These are phyloP conservation scores for Agonum fuliginosum DNA, from an alignment of 2,888 invertebrate genomes.

Conservation along the genomic window DNA sequence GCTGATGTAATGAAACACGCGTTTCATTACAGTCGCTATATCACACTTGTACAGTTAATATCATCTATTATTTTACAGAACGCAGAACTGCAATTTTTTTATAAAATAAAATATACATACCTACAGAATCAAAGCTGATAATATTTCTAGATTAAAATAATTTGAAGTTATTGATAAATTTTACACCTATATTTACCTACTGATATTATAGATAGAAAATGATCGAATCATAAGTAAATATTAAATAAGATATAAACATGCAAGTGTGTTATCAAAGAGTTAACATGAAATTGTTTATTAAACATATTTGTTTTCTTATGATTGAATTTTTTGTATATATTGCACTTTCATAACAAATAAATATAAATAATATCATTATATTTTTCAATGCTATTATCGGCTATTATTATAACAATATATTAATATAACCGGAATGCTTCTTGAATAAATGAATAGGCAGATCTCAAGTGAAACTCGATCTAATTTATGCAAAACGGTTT, in stretches of 20 bases:
- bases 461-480: conserved; percentile 30
- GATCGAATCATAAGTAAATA: conserved; percentile 7
- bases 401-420: not conserved
- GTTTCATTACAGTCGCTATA: too few relatives aligned
- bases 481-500: conserved; percentile 38
- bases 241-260: too few relatives aligned
- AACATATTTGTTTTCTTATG: too few relatives aligned
- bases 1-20: too few relatives aligned
- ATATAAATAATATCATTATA: conserved; percentile 24
- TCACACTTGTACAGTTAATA: too few relatives aligned
- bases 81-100: too few relatives aligned
- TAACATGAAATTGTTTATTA: not conserved
- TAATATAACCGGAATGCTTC: conserved; percentile 3
- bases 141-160: too few relatives aligned
- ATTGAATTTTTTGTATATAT: too few relatives aligned
- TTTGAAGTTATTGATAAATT: not conserved
- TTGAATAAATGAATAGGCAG: conserved; percentile 24
- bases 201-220: not conserved
- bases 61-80: too few relatives aligned
- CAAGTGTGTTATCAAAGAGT: not conserved
- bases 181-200: not conserved
- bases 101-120: too few relatives aligned
- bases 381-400: not conserved
- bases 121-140: too few relatives aligned
- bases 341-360: not conserved